Conservation (phyloP, 1,140 invertebrate genomes). For the Diplogasteroides magnus region DNA sequence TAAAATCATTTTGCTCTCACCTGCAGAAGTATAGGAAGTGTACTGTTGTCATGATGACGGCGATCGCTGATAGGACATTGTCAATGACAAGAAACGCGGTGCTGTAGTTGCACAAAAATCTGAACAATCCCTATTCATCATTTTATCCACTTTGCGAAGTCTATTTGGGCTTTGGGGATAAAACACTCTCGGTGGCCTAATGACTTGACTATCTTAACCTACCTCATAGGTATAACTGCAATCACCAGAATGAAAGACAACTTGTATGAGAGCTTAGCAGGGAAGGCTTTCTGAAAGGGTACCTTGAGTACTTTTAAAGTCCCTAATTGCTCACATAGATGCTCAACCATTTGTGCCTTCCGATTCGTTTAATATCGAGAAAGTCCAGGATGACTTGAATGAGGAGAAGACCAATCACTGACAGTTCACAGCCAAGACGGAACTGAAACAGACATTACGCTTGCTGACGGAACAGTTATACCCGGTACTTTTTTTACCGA, state of each 20-base stretch:
- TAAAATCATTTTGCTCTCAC: no score
- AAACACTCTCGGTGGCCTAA: neutral
- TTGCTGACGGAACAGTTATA: neutral
- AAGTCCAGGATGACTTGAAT: conserved; percentile 38
- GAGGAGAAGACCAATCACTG: conserved; percentile 22
- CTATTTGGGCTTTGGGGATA: no score
- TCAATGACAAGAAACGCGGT: conserved; percentile 32
- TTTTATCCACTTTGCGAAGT: no score
- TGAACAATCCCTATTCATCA: no score
- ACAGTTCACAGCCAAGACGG: conserved; percentile 17
- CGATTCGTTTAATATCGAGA: conserved; percentile 44
- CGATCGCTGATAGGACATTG: conserved; percentile 25
- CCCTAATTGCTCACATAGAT: conserved; percentile 39
- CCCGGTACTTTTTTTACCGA: conserved; percentile 3
- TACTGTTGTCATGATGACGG: conserved; percentile 31
- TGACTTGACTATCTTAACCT: neutral
- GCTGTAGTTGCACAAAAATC: conserved; percentile 70
- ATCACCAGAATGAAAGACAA: conserved; percentile 63
- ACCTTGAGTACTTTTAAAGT: neutral
- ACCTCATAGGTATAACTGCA: neutral
- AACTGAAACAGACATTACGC: conserved; percentile 9
- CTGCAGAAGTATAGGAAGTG: conserved; percentile 61
- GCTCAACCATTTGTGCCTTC: conserved; percentile 47
- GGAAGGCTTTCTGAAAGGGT: conserved; percentile 71
- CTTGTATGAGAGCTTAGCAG: conserved; percentile 84